Evolutionary conservation across 2,888 invertebrate genomes (phyloP), one percentile per base, ranked within the genome.

Genomic region (Chloroclysta siterata): DNA sequence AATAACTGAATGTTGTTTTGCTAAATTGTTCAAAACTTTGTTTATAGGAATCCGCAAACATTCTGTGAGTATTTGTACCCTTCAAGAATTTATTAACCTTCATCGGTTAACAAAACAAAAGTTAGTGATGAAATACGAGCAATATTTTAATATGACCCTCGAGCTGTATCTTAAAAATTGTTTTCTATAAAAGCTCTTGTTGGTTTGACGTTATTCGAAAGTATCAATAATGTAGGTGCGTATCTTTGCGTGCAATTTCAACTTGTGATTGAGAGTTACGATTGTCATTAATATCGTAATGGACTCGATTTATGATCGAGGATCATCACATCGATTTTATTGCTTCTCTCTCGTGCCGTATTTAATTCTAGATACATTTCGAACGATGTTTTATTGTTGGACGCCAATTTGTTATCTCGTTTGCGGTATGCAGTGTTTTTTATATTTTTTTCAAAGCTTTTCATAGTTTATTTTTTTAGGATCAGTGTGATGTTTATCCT

Each of bases 271-370:
- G 81, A 86, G 85, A 88, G 84, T 87, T 88, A 88, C 84, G 87
- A 86, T 85, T 86, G 84, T 85, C 87, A 87, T 88, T 88, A 85
- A 86, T 87, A 88, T 82, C 74, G 85, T 88, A 88, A 87, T 88
- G 88, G 82, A 83, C 68, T 80, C 81, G 80, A 88, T 89, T 89
- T 89, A 89, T 84, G 87, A 73, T 79, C 81, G 73, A 77, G 80
- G 80, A 87, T 85, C 85, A 84, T 83, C 80, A 75, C 76, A 76
- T 79, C 72, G 77, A 82, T 86, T 85, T 85, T 83, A 84, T 84
- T 84, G 79, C 78, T 73, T 65, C 59, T 59, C 67, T 65, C 73
- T 77, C 76, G 73, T 74, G 73, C 74, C 78, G 77, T 73, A 77
- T 83, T 83, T 83, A 81, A 84, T 83, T 78, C 75, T 78, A 78